These are phyloP conservation scores for Luperina testacea DNA, from an alignment of 2,888 invertebrate species.

Conservation along the genomic window DNA sequence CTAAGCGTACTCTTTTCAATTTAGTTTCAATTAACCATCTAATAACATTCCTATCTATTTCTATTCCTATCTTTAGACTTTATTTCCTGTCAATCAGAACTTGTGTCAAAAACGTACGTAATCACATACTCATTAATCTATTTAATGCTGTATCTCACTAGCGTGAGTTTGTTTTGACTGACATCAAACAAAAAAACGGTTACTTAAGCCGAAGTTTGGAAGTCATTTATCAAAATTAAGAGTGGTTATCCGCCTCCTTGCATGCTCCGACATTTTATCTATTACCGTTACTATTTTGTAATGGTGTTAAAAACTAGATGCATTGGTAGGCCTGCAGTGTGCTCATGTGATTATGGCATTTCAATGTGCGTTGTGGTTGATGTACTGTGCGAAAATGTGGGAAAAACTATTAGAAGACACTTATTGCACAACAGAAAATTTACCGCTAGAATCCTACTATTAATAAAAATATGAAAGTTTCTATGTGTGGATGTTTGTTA, in stretches of 20 bases:
- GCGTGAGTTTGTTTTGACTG: constrained; percentile 47
- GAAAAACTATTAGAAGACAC: neutral
- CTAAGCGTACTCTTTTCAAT: neutral
- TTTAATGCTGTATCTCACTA: constrained; percentile 28
- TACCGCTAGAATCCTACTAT: neutral
- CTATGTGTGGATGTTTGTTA: neutral
- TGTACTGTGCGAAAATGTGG: constrained; percentile 27
- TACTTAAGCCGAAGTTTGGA: constrained; percentile 57
- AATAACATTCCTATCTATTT: neutral
- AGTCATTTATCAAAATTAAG: constrained; percentile 82
- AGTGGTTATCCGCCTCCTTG: constrained; percentile 72
- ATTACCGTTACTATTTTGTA: constrained; percentile 72
- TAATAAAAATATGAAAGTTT: neutral
- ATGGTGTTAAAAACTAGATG: constrained; percentile 53
- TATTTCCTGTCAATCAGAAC: constrained; percentile 8
- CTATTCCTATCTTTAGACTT: neutral
- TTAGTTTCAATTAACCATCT: neutral
- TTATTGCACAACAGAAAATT: neutral
- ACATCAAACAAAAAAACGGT: constrained; percentile 44
- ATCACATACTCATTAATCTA: constrained; percentile 44
- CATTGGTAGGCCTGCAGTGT: constrained; percentile 23
- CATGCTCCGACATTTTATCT: constrained; percentile 59
- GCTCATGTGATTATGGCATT: constrained; percentile 45
- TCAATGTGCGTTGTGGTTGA: constrained; percentile 48
- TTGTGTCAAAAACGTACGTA: constrained; percentile 15